Evolutionary conservation across 2,113 vertebrate species (phyloP).

Genomic region (Synodontis membranacea): DNA sequence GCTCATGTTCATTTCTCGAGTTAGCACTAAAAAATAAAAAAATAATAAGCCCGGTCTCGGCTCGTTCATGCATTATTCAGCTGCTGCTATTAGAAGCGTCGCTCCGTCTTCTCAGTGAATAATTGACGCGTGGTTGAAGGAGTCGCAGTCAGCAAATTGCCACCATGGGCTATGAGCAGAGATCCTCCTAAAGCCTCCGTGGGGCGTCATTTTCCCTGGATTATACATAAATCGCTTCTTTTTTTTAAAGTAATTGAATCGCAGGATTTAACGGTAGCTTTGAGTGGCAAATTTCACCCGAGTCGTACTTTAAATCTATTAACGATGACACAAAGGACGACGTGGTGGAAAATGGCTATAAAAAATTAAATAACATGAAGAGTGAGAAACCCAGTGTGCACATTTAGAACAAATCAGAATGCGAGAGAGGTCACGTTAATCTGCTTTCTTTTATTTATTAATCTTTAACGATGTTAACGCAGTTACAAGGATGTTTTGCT

Average conservation of each 20-base stretch:
- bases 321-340: slow-evolving; percentile 39
- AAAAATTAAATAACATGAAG: not conserved
- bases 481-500: not conserved
- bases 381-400: not conserved
- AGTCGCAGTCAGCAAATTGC: slow-evolving; percentile 54
- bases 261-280: slow-evolving; percentile 51
- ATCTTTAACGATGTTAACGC: not conserved
- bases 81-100: slow-evolving; percentile 55
- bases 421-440: not conserved
- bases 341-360: not conserved
- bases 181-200: slow-evolving; percentile 47
- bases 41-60: not conserved
- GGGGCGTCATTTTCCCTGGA: slow-evolving; percentile 48
- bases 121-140: slow-evolving; percentile 54
- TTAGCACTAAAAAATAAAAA: not conserved
- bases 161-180: slow-evolving; percentile 42
- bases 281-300: slow-evolving; percentile 36
- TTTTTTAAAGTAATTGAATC: slow-evolving; percentile 52
- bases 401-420: not conserved
- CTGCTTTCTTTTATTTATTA: not conserved
- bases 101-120: slow-evolving; percentile 52
- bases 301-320: slow-evolving; percentile 41
- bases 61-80: slow-evolving; percentile 56
- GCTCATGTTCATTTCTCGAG: not conserved
- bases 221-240: slow-evolving; percentile 50